Evolutionary conservation across 2,797 vertebrate genomes (phyloP).

Genomic region (Antennarius maculatus): DNA sequence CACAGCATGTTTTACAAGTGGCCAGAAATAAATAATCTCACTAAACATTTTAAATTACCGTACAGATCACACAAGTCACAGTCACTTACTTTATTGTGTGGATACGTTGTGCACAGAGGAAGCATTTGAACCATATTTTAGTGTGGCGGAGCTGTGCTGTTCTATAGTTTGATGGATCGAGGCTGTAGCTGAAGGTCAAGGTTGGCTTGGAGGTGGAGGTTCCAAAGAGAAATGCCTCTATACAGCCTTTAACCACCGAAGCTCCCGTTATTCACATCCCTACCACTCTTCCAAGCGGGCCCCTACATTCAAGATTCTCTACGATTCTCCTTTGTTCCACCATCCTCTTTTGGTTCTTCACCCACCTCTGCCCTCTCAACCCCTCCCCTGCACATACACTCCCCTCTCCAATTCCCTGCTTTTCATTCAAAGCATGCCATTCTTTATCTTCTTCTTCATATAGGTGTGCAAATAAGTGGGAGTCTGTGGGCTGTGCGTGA

Average conservation of each 20-base stretch:
- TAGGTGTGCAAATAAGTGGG: slow-evolving; percentile 70
- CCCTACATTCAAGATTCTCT: slow-evolving; percentile 51
- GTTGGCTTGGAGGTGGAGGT: slow-evolving; percentile 27
- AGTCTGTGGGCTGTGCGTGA: slow-evolving; percentile 63
- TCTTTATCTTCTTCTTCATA: slow-evolving; percentile 53
- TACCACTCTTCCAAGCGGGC: slow-evolving; percentile 40
- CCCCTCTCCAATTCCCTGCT: slow-evolving; percentile 29
- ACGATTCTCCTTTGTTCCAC: slow-evolving; percentile 53
- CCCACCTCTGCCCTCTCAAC: slow-evolving; percentile 64
- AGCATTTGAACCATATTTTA: background rate
- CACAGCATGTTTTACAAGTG: no score
- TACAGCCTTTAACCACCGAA: slow-evolving; percentile 46
- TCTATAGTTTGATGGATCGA: slow-evolving; percentile 24
- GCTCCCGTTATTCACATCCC: slow-evolving; percentile 47
- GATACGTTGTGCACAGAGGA: slow-evolving; percentile 10
- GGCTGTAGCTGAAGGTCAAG: slow-evolving; percentile 61
- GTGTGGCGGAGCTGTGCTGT: slow-evolving; percentile 13
- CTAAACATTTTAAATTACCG: background rate
- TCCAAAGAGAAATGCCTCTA: slow-evolving; percentile 39
- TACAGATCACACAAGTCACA: background rate
- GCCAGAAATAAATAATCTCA: no score
- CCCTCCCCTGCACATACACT: slow-evolving; percentile 47
- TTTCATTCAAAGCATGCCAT: slow-evolving; percentile 67
- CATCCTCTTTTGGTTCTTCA: slow-evolving; percentile 54
- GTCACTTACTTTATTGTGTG: background rate